These are phyloP conservation scores for Dioctria linearis DNA, from an alignment of 2,888 invertebrate species.

Conservation along the genomic window DNA sequence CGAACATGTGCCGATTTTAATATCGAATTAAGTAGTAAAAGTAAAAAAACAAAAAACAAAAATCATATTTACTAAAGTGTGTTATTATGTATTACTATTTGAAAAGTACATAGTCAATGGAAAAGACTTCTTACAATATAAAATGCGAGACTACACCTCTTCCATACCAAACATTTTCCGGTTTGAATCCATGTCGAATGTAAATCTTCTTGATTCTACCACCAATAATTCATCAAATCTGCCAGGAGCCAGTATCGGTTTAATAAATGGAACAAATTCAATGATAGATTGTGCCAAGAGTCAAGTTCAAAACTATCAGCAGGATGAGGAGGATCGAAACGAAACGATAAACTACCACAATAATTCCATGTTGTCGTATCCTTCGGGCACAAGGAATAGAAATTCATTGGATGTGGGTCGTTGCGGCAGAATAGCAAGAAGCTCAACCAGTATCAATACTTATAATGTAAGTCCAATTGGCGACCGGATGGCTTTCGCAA, in stretches of 20 bases:
- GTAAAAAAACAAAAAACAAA: background rate
- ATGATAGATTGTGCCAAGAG: constrained; percentile 1
- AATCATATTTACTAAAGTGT: background rate
- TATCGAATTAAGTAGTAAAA: constrained; percentile 23
- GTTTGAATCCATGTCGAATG: constrained; percentile 63
- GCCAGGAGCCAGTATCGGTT: background rate
- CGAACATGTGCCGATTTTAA: constrained; percentile 13
- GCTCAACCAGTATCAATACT: constrained; percentile 32
- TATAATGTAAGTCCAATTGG: constrained; percentile 35
- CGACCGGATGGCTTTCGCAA: constrained; percentile 6
- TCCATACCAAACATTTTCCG: constrained; percentile 69
- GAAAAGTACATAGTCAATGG: too few species aligned
- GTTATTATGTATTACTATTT: background rate
- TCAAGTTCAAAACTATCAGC: constrained; percentile 29
- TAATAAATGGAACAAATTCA: background rate
- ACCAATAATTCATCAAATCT: constrained; percentile 25
- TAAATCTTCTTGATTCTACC: constrained; percentile 38
- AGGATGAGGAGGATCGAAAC: background rate
- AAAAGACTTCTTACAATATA: background rate
- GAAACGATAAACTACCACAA: constrained; percentile 43
- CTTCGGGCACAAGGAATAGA: constrained; percentile 19
- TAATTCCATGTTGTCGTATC: constrained; percentile 27
- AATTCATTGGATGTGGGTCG: constrained; percentile 22
- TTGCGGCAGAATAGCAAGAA: constrained; percentile 21
- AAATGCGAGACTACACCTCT: constrained; percentile 67